These are phyloP conservation scores for Neoseiulus cucumeris DNA, from an alignment of 1,140 invertebrate genomes.

Conservation along the genomic window DNA sequence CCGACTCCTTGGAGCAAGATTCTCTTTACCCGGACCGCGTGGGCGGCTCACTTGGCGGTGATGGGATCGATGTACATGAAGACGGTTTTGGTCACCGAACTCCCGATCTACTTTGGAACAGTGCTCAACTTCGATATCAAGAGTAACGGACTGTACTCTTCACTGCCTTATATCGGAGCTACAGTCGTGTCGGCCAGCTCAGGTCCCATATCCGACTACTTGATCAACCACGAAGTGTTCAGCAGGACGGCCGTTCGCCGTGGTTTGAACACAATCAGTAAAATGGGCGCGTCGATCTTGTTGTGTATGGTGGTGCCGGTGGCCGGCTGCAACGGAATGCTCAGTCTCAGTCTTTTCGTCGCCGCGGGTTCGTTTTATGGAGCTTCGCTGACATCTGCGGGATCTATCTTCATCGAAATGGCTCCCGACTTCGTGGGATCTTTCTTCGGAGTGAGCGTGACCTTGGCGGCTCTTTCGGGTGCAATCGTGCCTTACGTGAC, in stretches of 20 bases:
- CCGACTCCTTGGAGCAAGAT: neutral
- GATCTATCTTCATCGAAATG: neutral
- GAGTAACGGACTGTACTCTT: slow-evolving; percentile 12
- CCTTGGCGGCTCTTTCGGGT: neutral
- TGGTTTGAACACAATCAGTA: neutral
- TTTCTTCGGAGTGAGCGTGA: too few species aligned
- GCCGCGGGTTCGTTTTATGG: neutral
- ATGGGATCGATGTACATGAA: neutral
- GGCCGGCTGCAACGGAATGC: neutral
- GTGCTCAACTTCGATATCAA: slow-evolving; percentile 68
- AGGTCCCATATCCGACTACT: neutral
- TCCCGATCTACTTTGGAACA: slow-evolving; percentile 78
- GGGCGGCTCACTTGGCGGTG: slow-evolving; percentile 48
- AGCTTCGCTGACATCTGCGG: neutral
- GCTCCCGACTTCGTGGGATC: neutral
- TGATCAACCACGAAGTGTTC: neutral
- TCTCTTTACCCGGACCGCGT: neutral
- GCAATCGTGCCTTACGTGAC: neutral
- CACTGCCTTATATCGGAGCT: neutral
- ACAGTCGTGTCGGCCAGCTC: neutral
- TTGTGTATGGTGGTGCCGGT: neutral
- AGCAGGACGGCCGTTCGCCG: neutral
- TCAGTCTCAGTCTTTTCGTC: neutral
- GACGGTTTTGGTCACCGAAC: slow-evolving; percentile 73
- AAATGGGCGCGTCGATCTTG: neutral